Percentiles rank a stretch among this genome's conserved stretches.
phyloP scores from a whole-genome alignment of 2,113 vertebrate species.

The Mirounga angustirostris region DNA sequence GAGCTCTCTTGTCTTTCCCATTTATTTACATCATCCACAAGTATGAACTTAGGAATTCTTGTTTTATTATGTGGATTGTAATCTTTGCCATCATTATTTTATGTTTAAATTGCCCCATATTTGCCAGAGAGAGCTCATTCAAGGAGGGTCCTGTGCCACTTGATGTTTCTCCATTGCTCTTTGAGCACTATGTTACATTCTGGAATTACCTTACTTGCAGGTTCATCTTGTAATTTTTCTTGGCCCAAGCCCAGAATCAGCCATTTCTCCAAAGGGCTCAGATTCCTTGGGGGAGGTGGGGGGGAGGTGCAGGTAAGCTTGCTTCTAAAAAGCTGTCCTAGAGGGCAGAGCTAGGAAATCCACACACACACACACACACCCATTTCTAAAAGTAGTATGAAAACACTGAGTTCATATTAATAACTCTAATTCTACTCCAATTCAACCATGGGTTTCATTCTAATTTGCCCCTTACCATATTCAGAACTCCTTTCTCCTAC shows the following conservation, averaged over 20 bases:
- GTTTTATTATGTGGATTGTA: not conserved
- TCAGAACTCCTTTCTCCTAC: not conserved
- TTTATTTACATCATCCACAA: not conserved
- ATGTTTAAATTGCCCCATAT: not conserved
- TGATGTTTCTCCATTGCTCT: not conserved
- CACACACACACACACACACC: not conserved
- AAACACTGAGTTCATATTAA: not conserved
- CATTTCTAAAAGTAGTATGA: not conserved
- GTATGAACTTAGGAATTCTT: not conserved
- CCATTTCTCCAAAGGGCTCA: not conserved
- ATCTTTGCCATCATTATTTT: conserved; percentile 11
- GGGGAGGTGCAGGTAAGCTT: too few species aligned
- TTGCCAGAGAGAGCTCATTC: not conserved
- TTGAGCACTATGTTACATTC: not conserved
- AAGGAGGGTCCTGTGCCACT: not conserved
- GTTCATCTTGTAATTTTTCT: not conserved
- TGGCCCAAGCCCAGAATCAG: not conserved
- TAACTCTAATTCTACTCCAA: not conserved
- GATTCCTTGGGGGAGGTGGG: not conserved
- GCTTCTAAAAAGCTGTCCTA: not conserved
- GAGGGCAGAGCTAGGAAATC: not conserved
- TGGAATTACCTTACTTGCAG: not conserved
- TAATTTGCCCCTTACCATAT: not conserved
- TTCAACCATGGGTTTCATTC: not conserved
- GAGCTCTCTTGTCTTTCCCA: not conserved